Conservation (phyloP, 1,140 invertebrate genomes). For the Hypothenemus hampei region DNA sequence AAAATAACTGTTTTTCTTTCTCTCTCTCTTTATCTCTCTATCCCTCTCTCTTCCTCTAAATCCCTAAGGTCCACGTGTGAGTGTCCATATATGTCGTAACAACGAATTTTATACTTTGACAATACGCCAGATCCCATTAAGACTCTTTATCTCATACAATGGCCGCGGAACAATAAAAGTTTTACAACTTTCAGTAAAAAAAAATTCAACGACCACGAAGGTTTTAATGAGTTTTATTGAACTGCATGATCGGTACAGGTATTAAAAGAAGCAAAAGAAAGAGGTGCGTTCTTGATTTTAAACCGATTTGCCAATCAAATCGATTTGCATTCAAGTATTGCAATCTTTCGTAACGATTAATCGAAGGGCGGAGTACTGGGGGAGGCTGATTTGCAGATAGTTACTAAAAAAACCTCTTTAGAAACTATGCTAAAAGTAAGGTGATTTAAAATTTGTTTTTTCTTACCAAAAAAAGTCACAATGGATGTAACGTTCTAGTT, state of each 20-base stretch:
- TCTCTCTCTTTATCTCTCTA: conserved; percentile 1
- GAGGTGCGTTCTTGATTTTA: not conserved
- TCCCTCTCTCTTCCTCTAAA: not conserved
- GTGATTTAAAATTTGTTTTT: too few relatives aligned
- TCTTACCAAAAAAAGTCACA: too few relatives aligned
- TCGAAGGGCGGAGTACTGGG: too few relatives aligned
- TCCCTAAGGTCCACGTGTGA: not conserved
- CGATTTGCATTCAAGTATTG: too few relatives aligned
- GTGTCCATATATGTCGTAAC: not conserved
- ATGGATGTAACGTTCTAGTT: too few relatives aligned
- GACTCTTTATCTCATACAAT: conserved; percentile 5
- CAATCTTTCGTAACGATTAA: too few relatives aligned
- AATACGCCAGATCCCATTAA: conserved; percentile 7
- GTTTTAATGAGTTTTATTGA: conserved; percentile 6
- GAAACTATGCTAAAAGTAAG: too few relatives aligned
- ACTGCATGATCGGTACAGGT: not conserved
- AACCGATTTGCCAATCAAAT: too few relatives aligned
- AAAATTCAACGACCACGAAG: not conserved
- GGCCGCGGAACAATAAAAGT: conserved; percentile 7
- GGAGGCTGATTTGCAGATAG: too few relatives aligned
- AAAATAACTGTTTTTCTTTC: not conserved
- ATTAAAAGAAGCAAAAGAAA: not conserved
- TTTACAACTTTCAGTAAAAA: conserved; percentile 7
- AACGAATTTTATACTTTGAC: too few relatives aligned
- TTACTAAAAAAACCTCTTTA: too few relatives aligned